These are phyloP conservation scores for Brachionus rotundiformis DNA, from an alignment of 1,140 invertebrate genomes.

Conservation along the genomic window DNA sequence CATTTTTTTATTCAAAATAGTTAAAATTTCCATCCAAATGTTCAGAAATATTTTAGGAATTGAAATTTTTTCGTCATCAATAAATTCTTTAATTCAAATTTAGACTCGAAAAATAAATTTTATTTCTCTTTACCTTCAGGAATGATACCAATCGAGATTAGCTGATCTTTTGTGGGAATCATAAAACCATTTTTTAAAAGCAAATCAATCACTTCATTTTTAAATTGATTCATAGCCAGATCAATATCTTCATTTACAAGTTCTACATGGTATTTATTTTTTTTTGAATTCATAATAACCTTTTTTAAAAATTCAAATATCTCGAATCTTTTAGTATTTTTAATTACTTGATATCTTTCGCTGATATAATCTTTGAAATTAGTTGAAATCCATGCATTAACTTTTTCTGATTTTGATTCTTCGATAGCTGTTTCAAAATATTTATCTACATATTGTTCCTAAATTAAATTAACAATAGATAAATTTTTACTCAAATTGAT, in stretches of 20 bases:
- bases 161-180: slow-evolving; percentile 24
- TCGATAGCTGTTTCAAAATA: slow-evolving; percentile 6
- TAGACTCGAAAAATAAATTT: background rate
- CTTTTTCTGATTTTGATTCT: background rate
- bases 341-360: slow-evolving; percentile 15
- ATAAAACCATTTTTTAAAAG: background rate
- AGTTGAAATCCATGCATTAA: background rate
- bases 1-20: background rate
- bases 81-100: background rate
- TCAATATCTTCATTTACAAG: slow-evolving; percentile 25
- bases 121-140: slow-evolving; percentile 5
- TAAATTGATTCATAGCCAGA: background rate
- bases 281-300: slow-evolving; percentile 10
- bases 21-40: slow-evolving; percentile 37
- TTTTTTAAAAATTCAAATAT: background rate
- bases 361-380: slow-evolving; percentile 11
- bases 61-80: slow-evolving; percentile 23
- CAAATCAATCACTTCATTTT: background rate
- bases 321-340: no score
- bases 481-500: background rate
- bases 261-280: background rate
- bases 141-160: background rate
- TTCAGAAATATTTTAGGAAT: slow-evolving; percentile 35
- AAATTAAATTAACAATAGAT: background rate
- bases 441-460: slow-evolving; percentile 23